Evolutionary conservation across 2,113 vertebrate species (phyloP), one percentile per base, ranked within the genome.

Genomic region (Dendrocopos noguchii): DNA sequence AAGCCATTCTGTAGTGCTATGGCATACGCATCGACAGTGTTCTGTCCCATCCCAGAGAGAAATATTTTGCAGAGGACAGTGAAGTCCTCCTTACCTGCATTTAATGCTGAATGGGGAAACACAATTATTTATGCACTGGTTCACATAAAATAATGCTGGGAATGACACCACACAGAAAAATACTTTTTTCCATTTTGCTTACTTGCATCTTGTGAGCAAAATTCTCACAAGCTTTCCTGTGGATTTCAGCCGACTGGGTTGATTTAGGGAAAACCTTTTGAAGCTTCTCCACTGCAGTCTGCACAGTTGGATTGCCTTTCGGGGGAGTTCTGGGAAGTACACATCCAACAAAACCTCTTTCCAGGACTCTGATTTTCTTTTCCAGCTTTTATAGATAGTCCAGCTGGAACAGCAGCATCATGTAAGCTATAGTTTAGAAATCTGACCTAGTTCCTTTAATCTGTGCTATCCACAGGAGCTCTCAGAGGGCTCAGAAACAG

Each of bases 361-460:
- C 94, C 93, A 95, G 81, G 81, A 89, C 71, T 86, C 90, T 89
- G 84, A 94, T 95, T 95, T 95, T 92, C 80, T 95, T 91, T 94
- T 84, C 86, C 79, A 90, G 71, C 79, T 95, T 96, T 95, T 91
- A 94, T 77, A 94, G 83, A 95, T 64, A 77, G 68, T 96, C 94
- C 95, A 96, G 95, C 95, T 97, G 93, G 93, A 97, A 93, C 91
- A 93, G 93, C 84, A 88, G 66, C 77, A 91, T 73, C 50, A 0
- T 87, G 25, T 73, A 88, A 84, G 80, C 83, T 93, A 71, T 91
- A 90, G 91, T 94, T 96, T 80, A 93, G 94, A 96, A 97, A 95
- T 87, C 29, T 94, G 86, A 95, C 87, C 93, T 89, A 94, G 93
- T 91, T 96, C 82, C 75, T 93, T 95, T 95, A 93, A 95, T 94